Percentiles rank a stretch among this genome's conserved stretches.
These are phyloP conservation scores for Sternotherus odoratus DNA, from an alignment of 2,797 vertebrate species.

Conservation along the genomic window DNA sequence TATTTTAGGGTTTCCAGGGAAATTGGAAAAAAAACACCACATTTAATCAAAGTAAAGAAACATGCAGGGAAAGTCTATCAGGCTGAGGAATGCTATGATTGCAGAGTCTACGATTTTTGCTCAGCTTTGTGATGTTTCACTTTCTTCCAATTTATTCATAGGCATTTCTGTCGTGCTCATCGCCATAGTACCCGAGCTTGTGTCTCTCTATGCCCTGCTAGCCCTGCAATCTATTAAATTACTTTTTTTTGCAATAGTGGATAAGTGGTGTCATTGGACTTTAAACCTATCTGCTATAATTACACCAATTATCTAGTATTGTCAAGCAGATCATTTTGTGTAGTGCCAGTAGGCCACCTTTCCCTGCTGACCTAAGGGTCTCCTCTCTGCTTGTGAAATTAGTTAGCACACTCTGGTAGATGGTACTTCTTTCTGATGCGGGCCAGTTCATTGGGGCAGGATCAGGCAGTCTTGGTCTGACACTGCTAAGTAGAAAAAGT, in stretches of 20 bases:
- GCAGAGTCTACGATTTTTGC: slow-evolving; percentile 3
- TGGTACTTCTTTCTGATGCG: neutral
- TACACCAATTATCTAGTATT: neutral
- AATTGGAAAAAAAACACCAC: neutral
- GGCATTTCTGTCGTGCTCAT: neutral
- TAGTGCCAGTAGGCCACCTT: neutral
- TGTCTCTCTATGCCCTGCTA: neutral
- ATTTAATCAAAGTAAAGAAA: slow-evolving; percentile 58
- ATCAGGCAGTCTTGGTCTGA: neutral
- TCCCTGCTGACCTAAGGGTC: neutral
- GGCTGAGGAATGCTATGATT: neutral
- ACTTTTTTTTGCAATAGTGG: neutral
- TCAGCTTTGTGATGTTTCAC: neutral
- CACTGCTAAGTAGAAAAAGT: neutral
- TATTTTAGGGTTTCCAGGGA: slow-evolving; percentile 16
- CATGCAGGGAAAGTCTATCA: neutral
- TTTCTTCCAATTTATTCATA: slow-evolving; percentile 19
- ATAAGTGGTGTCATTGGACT: accelerated
- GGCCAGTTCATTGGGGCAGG: neutral
- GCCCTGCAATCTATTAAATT: neutral
- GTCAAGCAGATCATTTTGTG: accelerated
- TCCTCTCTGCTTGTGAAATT: neutral
- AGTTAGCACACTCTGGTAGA: neutral
- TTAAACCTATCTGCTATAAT: neutral
- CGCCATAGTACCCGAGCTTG: neutral